Evolutionary conservation across 2,888 invertebrate species (phyloP), one percentile per base, ranked within the genome.

Genomic region (Pharmacophagus antenor): DNA sequence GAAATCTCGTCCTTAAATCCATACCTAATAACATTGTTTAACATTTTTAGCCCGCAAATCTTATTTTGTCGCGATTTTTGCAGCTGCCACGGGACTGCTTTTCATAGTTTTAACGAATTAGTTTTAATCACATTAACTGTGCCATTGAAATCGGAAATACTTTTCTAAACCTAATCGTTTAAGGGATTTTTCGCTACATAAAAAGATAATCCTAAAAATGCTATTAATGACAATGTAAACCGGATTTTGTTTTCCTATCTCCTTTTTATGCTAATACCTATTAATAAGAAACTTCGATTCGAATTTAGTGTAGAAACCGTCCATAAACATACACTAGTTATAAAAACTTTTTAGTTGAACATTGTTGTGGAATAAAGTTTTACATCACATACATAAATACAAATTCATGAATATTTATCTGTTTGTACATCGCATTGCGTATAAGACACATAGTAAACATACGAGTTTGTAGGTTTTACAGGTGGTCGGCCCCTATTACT

Each of bases 101-200:
- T 79, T 67, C 56, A 61, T 62, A 78, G 79, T 85, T 84, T 85
- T 81, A 77, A 70, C 69, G 81, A 79, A 84, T 86, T 82, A 82
- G 68, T 71, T 72, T 70, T 86, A 85, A 89, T 84, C 84, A 75
- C 75, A 79, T 88, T 87, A 85, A 66, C 56, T 56, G 62, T 41
- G 67, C 65, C 71, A 71, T 73, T 71, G 67, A 65, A 63, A 68
- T 67, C 68, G 64, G 69, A 69, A 70, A 67, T 68, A 50, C 48
- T 48, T 20, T 53, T 58, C 58, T 41, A 55, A 50, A 62, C 63
- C 70, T 64, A 69, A 67, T 67, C 63, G 58, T 66, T 67, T 64
- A 69, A 60, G 53, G 62, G 67, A 66, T 67, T 66, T 69, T 64
- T 67, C 56, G 53, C 50, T 60, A 60, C 59, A 60, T 44, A 60